Base-by-base conservation (phyloP, 35 echinoderm and acorn worm genomes). In the Eucidaris tribuloides region DNA sequence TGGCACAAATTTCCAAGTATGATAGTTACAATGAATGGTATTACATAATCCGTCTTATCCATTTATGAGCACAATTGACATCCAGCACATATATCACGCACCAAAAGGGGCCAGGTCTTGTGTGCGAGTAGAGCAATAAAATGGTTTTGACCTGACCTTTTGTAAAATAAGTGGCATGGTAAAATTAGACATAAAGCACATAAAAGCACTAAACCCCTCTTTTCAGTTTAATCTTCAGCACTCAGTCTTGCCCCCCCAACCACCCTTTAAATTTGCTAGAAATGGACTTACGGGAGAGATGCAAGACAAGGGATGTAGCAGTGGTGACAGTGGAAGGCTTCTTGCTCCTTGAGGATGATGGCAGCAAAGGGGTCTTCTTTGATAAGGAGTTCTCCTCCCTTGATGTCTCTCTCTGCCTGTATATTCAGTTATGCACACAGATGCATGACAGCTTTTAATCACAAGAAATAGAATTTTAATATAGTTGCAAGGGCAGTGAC, bases 281-380 rank as follows among this genome's bases (percentile, higher is more conserved):
- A 17, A 30, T 19, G 29, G 9, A 68, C 80, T 78, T 83, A 93
- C 91, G 76, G 79, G 9, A 93, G 58, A 7, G 91, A 84, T 20
- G 91, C 76, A 0, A 80, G 0, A 46, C 79, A 78, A 57, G 0
- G 52, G 0, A 15, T 14, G 27, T 79, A 87, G 60, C 93, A 96
- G n/a, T 88, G 54, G 44, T 96, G 88, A 17, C 93, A 96, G 39
- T 92, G 81, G 3, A 85, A 87, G 3, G 37, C 45, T 58, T 80
- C 37, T 20, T 48, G 49, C 14, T 70, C 60, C 25, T 79, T 80
- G 41, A 96, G 65, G 2, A 96, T 31, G 3, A 91, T 52, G 17
- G 46, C 83, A 42, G 79, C 81, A 71, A 68, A 96, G 17, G 93
- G 79, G 2, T 87, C 71, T 62, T 96, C 93, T 83, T 79, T 84